Evolutionary conservation across 1,140 invertebrate genomes (phyloP), one percentile per base, ranked within the genome.

Genomic region (Melanaphis sacchari): DNA sequence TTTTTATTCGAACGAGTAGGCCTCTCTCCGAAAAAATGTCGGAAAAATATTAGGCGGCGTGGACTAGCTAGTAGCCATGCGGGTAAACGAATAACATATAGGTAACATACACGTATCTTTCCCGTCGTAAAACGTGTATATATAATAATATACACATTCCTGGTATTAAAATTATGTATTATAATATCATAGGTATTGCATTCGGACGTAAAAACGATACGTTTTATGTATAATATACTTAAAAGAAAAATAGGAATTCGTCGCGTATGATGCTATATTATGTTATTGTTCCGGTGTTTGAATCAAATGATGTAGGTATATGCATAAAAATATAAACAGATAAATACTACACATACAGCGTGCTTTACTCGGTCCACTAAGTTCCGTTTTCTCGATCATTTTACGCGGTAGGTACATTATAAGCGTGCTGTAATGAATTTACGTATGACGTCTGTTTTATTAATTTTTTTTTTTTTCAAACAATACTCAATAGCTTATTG

Each of bases 1-100:
- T 82, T 82, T 82, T 82, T 38, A 82, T 82, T 38, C 38, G 3
- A 82, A 82, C 4, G 24, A 21, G 36, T 40, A 38, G 38, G 82
- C 82, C 84, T 31, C 84, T 43, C 84, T 87, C 84, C 38, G 36
- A 82, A 82, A 82, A 82, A 40, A 82, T 82, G 81, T 82, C 81
- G 36, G 36, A 40, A 76, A 66, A 76, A 76, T 76, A 76, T 76
- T 76, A 76, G n/a, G 15, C 59, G 4, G n/a, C n/a, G n/a, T n/a
- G n/a, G n/a, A n/a, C n/a, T n/a, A n/a, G n/a, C n/a, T 76, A 76
- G 31, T 76, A 76, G 59, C 38, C 36, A 15, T 11, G 38, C 36
- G 3, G 36, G 26, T 24, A 3, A n/a, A 18, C 9, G 11, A n/a
- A 76, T 52, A 1, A 66, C 3, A 15, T 76, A n/a, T 66, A n/a